phyloP scores from a whole-genome alignment of 2,797 vertebrate genomes.

The Pipistrellus pygmaeus region DNA sequence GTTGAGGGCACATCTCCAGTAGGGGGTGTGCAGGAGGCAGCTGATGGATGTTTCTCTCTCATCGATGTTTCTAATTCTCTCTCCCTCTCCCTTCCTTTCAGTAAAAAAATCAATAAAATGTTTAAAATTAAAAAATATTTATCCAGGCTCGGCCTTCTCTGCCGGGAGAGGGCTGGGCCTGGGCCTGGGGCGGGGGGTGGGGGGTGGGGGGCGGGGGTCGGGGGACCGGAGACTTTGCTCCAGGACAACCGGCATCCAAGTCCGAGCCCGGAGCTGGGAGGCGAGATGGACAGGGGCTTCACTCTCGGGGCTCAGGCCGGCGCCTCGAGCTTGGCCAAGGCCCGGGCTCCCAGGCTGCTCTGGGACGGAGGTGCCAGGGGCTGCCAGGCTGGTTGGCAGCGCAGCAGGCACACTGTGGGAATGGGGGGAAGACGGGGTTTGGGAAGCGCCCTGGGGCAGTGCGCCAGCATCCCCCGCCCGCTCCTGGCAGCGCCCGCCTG shows the following conservation, averaged over 20 bases:
- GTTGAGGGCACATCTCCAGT: no score
- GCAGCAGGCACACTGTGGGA: background rate
- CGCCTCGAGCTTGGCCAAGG: background rate
- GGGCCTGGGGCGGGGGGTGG: no score
- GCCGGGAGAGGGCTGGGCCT: background rate
- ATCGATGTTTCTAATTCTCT: no score
- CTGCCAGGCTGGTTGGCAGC: constrained; percentile 50
- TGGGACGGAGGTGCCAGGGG: constrained; percentile 34
- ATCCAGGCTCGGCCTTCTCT: background rate
- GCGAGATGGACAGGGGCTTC: background rate
- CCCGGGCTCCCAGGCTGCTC: constrained; percentile 28
- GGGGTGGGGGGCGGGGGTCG: no score
- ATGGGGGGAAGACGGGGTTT: background rate
- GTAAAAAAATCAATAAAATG: no score
- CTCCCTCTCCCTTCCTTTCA: no score
- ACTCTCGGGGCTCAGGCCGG: background rate
- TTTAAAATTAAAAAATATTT: no score
- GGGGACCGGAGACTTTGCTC: background rate
- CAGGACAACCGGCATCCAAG: accelerated
- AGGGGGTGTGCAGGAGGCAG: no score
- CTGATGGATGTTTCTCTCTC: no score
- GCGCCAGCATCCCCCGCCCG: background rate
- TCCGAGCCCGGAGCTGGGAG: background rate
- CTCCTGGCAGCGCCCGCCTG: constrained; percentile 47
- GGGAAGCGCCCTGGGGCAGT: background rate